Base-by-base conservation (phyloP, 1,140 invertebrate species). In the Neelides sp. region DNA sequence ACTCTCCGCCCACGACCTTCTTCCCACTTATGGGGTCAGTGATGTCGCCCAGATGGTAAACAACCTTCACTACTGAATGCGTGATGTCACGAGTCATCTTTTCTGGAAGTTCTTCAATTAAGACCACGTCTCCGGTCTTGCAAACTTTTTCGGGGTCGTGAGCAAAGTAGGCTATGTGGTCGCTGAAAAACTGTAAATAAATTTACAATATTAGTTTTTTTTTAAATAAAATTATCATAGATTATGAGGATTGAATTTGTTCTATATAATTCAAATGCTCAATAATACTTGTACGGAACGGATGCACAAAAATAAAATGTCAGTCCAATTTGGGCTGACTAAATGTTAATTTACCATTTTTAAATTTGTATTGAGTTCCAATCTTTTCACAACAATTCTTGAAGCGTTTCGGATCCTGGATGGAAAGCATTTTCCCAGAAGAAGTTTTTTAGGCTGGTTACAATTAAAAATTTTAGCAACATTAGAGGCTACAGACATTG, bases 1-100 rank as follows among this genome's bases (percentile, higher is more conserved):
- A 89, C 61, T 71, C 70, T 45, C 71, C 73, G 36, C 70, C 76
- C 2, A 80, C 75, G 47, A 81, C 75, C 67, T 84, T 83, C 64
- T 86, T 86, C 23, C 81, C 80, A 55, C 82, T 84, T 20, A 90
- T 67, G 27, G 86, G 86, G 69, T 87, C 83, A 36, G 75, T 82
- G 15, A 87, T 69, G 70, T 91, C 83, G 55, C 87, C 87, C 55
- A 79, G 69, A 17, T 80, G 79, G 68, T 83, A 85, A 22, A 91
- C 73, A 13, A 89, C 74, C 65, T 87, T 77, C 61, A 83, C 70
- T 1, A 91, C 74, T 68, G 78, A 72, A 60, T 90, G 85, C 5
- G 80, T 80, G 3, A 90, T 83, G 12, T 83, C 66, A 41, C 76
- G 76, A 1, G 83, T 83, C 47, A 86, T 53, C 66, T 78, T 81